Evolutionary conservation across 2,888 invertebrate species (phyloP), one percentile per base, ranked within the genome.

Genomic region (Macrophya alboannulata): DNA sequence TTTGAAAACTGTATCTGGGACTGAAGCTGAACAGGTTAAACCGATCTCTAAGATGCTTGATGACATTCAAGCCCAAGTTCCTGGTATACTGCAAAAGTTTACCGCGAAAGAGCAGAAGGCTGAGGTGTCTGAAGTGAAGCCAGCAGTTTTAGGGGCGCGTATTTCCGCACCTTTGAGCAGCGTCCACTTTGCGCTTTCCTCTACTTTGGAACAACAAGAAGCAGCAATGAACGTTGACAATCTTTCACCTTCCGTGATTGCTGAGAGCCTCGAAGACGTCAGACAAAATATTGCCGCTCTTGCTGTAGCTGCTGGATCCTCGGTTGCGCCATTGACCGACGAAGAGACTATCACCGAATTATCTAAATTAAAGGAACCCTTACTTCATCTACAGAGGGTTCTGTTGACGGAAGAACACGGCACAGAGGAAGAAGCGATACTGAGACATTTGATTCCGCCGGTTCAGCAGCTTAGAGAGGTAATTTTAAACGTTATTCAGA

Each of bases 1-100:
- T 59, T 96, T 96, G 91, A 96, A 96, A 91, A 96, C 97, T 90
- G 95, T 96, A 59, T 85, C 88, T 43, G 87, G 86, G 25, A 87
- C 88, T 1, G 90, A 90, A 55, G 81, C 88, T 6, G 86, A 88
- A 9, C 51, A 87, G 12, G 88, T 92, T n/a, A 87, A 87, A 51
- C 87, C 89, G 6, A 88, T 92, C 45, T 82, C 88, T 31, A 86
- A 88, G 43, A 88, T 90, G 72, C 62, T 92, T n/a, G 89, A 91
- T n/a, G 91, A 92, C 37, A 90, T 92, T 51, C 87, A 91, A 15
- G 86, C 89, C 10, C 89, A 91, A 86, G 88, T 92, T 45, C 88
- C 90, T 4, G 86, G 87, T 48, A 71, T 90, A 4, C 62, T 90
- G 17, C 68, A 88, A n/a, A 85, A 85, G 10, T 51, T 88, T 6